Base-by-base conservation (phyloP, 2,797 vertebrate genomes). In the Onychomys torridus region DNA sequence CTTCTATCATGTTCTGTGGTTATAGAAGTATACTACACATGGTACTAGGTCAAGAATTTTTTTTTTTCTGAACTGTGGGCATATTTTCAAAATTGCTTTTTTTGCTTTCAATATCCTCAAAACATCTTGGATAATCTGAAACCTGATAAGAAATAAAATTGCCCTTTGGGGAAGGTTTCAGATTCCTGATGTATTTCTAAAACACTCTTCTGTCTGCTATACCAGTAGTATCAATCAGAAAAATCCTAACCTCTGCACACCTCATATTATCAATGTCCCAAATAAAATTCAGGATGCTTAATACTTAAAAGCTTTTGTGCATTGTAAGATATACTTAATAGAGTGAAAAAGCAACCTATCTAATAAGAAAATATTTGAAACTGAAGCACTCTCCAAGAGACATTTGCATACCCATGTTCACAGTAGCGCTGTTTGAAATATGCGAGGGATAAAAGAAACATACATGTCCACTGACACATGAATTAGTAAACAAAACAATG, bases 61-160 rank as follows among this genome's bases (percentile, higher is more conserved):
- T 52, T 52, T 83, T 97, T 93, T 93, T 73, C 79, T 93, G 17
- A 29, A 17, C n/a, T 34, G 43, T 57, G 77, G 29, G 71, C 29
- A 23, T 96, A 71, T 90, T 95, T 93, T 93, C 57, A 96, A 49
- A 91, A 91, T 63, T 77, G 25, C 7, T 92, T 93, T 94, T 93
- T 59, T 40, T 40, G 34, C 27, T 83, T 83, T 92, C 65, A 90
- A 7, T 88, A 69, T 67, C 89, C 40, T 84, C 34, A 10, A 52
- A 29, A 79, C 5, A 13, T 87, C 13, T 95, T 27, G 73, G 2
- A 1, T 65, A 12, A 75, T 88, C 88, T 92, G 67, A 90, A 96
- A 90, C 46, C 81, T 55, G 83, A 21, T 65, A 43, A 79, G 71
- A 97, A 87, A 84, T 75, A 11, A 37, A 91, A 61, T 40, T 79